These are phyloP conservation scores for Mus spicilegus DNA, from an alignment of 2,113 vertebrate species.

Conservation along the genomic window DNA sequence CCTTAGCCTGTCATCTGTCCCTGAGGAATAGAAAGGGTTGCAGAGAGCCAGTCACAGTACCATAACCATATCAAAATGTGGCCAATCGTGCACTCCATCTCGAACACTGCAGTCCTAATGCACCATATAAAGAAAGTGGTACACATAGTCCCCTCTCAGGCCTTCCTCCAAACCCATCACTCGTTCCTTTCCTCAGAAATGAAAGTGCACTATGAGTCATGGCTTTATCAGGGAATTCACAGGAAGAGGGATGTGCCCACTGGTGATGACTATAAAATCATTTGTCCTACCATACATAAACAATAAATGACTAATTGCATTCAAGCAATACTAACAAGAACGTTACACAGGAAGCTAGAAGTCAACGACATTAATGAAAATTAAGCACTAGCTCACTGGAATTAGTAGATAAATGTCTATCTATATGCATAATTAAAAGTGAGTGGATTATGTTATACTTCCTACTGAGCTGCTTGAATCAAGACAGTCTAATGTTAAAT, in stretches of 20 bases:
- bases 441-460: conserved; percentile 65
- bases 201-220: background rate
- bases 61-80: background rate
- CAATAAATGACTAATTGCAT: conserved; percentile 52
- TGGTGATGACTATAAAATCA: conserved; percentile 37
- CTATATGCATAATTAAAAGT: conserved; percentile 67
- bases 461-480: conserved; percentile 67
- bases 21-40: conserved; percentile 28
- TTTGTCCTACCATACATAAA: conserved; percentile 50
- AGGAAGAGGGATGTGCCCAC: conserved; percentile 13
- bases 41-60: conserved; percentile 1
- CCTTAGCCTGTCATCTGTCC: conserved; percentile 50
- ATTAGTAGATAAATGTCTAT: conserved; percentile 65
- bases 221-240: conserved; percentile 35
- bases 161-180: conserved; percentile 4
- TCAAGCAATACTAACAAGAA: conserved; percentile 37
- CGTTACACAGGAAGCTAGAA: conserved; percentile 13
- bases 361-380: conserved; percentile 59
- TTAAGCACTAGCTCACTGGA: conserved; percentile 61
- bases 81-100: background rate
- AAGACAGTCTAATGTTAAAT: conserved; percentile 67
- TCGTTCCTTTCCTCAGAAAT: conserved; percentile 23
- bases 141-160: background rate
- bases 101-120: background rate
- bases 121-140: background rate